Conservation (phyloP, 37 sponge, comb jelly and placozoan genomes). For the Halisarca cf. caerulea region DNA sequence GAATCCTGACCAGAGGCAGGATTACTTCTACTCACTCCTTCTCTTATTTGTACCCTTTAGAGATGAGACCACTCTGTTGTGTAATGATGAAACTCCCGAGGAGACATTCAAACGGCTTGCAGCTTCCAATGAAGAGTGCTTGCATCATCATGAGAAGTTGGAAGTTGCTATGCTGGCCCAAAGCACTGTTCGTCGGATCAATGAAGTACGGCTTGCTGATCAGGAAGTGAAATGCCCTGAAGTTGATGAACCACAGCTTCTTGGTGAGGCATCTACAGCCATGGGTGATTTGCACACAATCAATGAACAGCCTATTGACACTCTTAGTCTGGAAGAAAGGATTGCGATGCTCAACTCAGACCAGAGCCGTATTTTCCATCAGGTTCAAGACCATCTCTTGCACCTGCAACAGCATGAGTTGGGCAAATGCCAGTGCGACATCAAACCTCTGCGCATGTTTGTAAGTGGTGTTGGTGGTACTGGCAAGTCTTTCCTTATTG, state of each 20-base stretch:
- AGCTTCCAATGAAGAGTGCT: background rate
- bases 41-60: slow-evolving; percentile 51
- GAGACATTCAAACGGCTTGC: slow-evolving; percentile 28
- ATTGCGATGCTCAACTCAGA: slow-evolving; percentile 56
- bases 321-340: slow-evolving; percentile 21
- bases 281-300: slow-evolving; percentile 42
- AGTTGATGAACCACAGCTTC: slow-evolving; percentile 33
- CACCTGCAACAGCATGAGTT: slow-evolving; percentile 13
- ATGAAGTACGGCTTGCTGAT: slow-evolving; percentile 34
- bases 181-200: slow-evolving; percentile 14
- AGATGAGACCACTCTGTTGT: slow-evolving; percentile 35
- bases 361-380: slow-evolving; percentile 46
- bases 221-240: background rate
- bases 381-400: slow-evolving; percentile 4
- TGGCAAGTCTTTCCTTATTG: slow-evolving; percentile 39
- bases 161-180: slow-evolving; percentile 38
- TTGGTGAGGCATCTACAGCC: slow-evolving; percentile 49
- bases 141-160: slow-evolving; percentile 34
- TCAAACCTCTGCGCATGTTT: slow-evolving; percentile 12
- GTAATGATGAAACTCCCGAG: slow-evolving; percentile 44
- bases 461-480: slow-evolving; percentile 25
- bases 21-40: slow-evolving; percentile 37
- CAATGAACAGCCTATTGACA: background rate
- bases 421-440: background rate
- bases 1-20: slow-evolving; percentile 31